A percentile compares a stretch with the other conserved stretches of the same genome.
These are phyloP conservation scores for Syngnathus typhle DNA, from an alignment of 2,113 vertebrate genomes.

Conservation along the genomic window DNA sequence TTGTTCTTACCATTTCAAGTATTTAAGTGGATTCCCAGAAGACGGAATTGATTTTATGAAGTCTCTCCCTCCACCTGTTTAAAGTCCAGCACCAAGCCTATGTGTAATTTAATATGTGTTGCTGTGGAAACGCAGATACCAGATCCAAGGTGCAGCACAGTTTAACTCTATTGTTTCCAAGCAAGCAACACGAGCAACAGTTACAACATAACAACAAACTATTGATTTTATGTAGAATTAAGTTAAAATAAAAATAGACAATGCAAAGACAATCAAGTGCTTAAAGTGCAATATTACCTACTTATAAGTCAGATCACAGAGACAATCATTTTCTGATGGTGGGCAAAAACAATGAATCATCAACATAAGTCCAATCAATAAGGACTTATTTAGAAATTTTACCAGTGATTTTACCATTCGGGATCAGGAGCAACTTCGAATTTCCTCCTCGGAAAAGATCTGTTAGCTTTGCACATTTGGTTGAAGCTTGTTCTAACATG, in stretches of 20 bases:
- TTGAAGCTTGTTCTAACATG: too few species aligned
- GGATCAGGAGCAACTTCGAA: too few species aligned
- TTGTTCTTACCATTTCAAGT: constrained; percentile 52
- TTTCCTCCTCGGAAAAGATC: too few species aligned
- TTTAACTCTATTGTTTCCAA: constrained; percentile 14
- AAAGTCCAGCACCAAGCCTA: constrained; percentile 55
- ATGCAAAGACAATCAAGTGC: too few species aligned
- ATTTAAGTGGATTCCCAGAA: constrained; percentile 32
- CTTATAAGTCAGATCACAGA: too few species aligned
- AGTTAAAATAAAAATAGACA: not conserved
- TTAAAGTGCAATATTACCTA: too few species aligned
- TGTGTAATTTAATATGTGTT: constrained; percentile 55
- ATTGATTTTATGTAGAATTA: not conserved
- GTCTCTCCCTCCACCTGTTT: constrained; percentile 49
- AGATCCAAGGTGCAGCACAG: constrained; percentile 21
- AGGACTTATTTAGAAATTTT: too few species aligned
- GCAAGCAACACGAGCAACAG: not conserved
- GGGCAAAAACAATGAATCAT: too few species aligned
- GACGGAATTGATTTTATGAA: constrained; percentile 7
- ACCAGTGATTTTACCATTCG: too few species aligned
- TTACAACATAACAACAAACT: not conserved
- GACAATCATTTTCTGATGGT: too few species aligned
- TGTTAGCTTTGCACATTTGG: too few species aligned
- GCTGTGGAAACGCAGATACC: constrained; percentile 58
- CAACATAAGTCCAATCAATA: too few species aligned